Evolutionary conservation across 2,113 vertebrate species (phyloP).

Genomic region (Brienomyrus longianalis): DNA sequence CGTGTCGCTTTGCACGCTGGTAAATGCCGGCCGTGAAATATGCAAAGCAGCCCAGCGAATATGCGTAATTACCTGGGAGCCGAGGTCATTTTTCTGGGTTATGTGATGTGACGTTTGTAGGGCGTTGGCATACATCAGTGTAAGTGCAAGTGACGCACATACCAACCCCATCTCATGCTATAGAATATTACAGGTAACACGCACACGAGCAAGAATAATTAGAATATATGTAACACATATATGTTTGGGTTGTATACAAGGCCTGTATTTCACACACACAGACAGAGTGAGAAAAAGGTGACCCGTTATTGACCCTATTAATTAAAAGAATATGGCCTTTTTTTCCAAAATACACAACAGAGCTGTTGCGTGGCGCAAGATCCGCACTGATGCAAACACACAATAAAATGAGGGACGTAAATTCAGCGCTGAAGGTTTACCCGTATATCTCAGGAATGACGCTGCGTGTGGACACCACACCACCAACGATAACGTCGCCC

Average conservation of each 20-base stretch:
- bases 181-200: conserved; percentile 36
- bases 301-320: neutral
- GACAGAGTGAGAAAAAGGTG: neutral
- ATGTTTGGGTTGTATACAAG: neutral
- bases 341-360: neutral
- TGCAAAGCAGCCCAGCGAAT: conserved; percentile 82
- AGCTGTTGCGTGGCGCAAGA: neutral
- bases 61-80: conserved; percentile 81
- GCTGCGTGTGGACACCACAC: too few relatives aligned
- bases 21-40: conserved; percentile 53
- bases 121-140: conserved; percentile 72
- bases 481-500: neutral
- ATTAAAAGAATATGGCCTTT: neutral
- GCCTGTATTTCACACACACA: conserved; percentile 12
- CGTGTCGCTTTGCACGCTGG: neutral
- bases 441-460: neutral
- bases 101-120: conserved; percentile 82
- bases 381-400: neutral
- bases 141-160: conserved; percentile 78
- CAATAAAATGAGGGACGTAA: neutral
- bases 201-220: neutral
- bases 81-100: conserved; percentile 81
- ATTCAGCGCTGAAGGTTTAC: neutral
- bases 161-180: conserved; percentile 59
- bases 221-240: neutral